These are phyloP conservation scores for Turritopsis dohrnii DNA, from an alignment of 30 jellyfish, hydroid and myxozoan species.

Conservation along the genomic window DNA sequence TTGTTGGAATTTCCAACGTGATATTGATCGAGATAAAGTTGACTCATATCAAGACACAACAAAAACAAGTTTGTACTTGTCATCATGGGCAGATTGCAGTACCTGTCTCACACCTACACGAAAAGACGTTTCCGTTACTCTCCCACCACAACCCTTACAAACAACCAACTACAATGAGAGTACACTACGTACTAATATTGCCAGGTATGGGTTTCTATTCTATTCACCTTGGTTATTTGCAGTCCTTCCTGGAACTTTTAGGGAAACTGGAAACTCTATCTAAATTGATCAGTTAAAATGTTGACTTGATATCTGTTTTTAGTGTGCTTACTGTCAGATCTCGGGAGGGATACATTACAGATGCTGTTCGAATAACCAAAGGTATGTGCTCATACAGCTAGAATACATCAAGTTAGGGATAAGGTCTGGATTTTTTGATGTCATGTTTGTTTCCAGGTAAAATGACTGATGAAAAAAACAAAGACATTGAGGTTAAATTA, in stretches of 20 bases:
- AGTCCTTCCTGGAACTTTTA: no score
- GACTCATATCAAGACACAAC: conserved; percentile 28
- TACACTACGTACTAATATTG: conserved; percentile 61
- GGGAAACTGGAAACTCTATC: not conserved
- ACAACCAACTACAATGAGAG: conserved; percentile 54
- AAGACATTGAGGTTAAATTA: conserved; percentile 78
- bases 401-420: not conserved
- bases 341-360: conserved; percentile 82
- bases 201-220: conserved; percentile 46
- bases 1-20: conserved; percentile 98
- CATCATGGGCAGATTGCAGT: conserved; percentile 16
- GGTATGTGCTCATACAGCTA: conserved; percentile 34
- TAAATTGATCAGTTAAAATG: no score
- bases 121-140: not conserved
- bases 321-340: conserved; percentile 93
- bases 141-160: conserved; percentile 68
- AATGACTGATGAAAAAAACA: conserved; percentile 46
- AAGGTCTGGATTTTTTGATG: not conserved
- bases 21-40: conserved; percentile 75
- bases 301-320: not conserved
- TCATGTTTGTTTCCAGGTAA: not conserved
- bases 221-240: not conserved
- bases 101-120: conserved; percentile 4
- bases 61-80: not conserved
- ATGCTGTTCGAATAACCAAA: conserved; percentile 34